These are phyloP conservation scores for Cataglyphis albicans DNA, from an alignment of 2,888 invertebrate genomes.

Conservation along the genomic window DNA sequence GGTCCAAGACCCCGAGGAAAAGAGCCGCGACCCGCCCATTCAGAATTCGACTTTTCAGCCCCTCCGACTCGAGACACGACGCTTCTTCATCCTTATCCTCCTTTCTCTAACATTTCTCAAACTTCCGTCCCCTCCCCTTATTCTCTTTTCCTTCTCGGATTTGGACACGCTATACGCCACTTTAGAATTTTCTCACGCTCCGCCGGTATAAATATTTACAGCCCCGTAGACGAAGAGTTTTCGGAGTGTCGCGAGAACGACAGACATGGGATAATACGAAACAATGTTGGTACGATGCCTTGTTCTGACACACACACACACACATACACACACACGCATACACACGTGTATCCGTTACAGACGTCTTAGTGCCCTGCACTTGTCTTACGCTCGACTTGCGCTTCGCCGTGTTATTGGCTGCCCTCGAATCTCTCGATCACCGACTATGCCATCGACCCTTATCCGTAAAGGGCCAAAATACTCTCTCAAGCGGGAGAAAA, in stretches of 20 bases:
- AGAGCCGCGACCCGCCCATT: slow-evolving; percentile 22
- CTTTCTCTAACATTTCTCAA: slow-evolving; percentile 30
- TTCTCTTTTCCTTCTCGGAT: neutral
- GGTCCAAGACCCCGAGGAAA: slow-evolving; percentile 26
- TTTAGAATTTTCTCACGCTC: slow-evolving; percentile 78
- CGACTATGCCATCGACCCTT: slow-evolving; percentile 37
- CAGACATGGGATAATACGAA: neutral
- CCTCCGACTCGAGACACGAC: slow-evolving; percentile 33
- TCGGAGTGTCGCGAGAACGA: slow-evolving; percentile 57
- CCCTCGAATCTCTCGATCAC: slow-evolving; percentile 38
- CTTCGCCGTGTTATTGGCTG: neutral
- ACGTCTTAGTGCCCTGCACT: slow-evolving; percentile 21
- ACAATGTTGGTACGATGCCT: neutral
- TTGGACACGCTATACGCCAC: slow-evolving; percentile 56
- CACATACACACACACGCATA: neutral
- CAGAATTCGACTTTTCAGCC: slow-evolving; percentile 16
- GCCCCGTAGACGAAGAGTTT: slow-evolving; percentile 73
- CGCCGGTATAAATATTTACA: slow-evolving; percentile 79
- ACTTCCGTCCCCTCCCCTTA: neutral
- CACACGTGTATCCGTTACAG: neutral
- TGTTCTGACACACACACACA: neutral
- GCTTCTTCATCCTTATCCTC: slow-evolving; percentile 52
- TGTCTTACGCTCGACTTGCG: slow-evolving; percentile 29
- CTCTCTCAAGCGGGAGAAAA: slow-evolving; percentile 33
- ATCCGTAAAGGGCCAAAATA: slow-evolving; percentile 43